Evolutionary conservation across 1,140 invertebrate genomes (phyloP), one percentile per base, ranked within the genome.

Genomic region (Pectinophora gossypiella): DNA sequence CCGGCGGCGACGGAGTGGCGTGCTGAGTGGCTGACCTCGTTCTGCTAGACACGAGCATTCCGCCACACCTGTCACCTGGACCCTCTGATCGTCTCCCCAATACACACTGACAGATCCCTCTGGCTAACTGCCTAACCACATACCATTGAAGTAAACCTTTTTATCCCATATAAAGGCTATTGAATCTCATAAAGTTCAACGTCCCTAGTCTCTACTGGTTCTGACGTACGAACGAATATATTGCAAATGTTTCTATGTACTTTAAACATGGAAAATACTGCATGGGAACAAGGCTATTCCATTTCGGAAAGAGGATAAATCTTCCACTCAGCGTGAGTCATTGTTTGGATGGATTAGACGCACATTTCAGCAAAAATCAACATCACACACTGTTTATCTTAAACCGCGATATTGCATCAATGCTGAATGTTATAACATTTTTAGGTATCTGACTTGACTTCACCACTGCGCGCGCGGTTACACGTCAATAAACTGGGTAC

Each of bases 1-100:
- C 50, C 12, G 15, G 51, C 54, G 54, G 48, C 57, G 56, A 56
- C 54, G 47, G 42, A 56, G 15, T 22, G 42, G 19, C 36, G 36
- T 19, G 56, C 40, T 48, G 13, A 36, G 23, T 16, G 44, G 52
- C 23, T 72, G 72, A 71, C 72, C 69, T 55, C 69, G 62, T 63
- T 75, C 49, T 50, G 56, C 16, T 40, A 27, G 23, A 6, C 5
- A 5, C 5, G 12, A 5, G 12, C 12, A 13, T 40, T 40, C 36
- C 36, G 36, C 15, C 36, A 18, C 36, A 40, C 36, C 36, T 40
- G 36, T 40, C 36, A 40, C 16, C 16, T 15, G 7, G 36, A 15
- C n/a, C 36, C 27, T 32, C 9, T 32, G 27, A n/a, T 12, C 27
- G n/a, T n/a, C n/a, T n/a, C n/a, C n/a, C n/a, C n/a, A n/a, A n/a